A percentile compares a stretch with the other conserved stretches of the same genome.
Conservation (phyloP, 1,140 invertebrate genomes). For the Brachionus plicatilis region DNA sequence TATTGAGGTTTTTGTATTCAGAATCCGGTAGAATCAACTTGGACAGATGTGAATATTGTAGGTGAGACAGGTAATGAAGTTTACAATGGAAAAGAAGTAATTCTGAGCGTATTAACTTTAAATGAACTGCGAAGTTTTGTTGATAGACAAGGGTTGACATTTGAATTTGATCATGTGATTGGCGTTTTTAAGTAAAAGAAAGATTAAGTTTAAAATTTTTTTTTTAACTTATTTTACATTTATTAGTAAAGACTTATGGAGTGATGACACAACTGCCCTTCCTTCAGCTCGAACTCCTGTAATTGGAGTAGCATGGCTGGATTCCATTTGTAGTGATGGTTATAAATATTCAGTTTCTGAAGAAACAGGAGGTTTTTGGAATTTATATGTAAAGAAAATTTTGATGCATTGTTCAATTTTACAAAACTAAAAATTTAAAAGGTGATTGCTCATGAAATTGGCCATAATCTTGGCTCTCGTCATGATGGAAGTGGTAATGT, state of each 20-base stretch:
- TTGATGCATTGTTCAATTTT: background rate
- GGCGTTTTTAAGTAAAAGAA: background rate
- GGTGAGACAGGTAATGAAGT: background rate
- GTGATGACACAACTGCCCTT: background rate
- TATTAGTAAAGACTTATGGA: constrained; percentile 21
- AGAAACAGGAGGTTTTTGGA: constrained; percentile 14
- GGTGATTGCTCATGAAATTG: constrained; percentile 8
- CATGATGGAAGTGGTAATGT: background rate
- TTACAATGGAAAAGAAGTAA: constrained; percentile 26
- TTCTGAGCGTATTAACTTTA: background rate
- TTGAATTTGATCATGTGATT: background rate
- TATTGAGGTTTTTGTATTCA: background rate
- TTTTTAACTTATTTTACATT: background rate
- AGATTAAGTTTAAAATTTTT: background rate
- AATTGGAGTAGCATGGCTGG: background rate
- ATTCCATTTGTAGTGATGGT: background rate
- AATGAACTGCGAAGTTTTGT: background rate
- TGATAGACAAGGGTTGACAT: background rate
- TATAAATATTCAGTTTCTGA: constrained; percentile 4
- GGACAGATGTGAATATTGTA: background rate
- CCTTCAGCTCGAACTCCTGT: background rate
- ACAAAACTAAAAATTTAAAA: background rate
- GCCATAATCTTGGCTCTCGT: background rate
- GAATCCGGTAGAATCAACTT: background rate
- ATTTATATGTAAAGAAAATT: background rate